These are phyloP conservation scores for Andrena hattorfiana DNA, from an alignment of 2,888 invertebrate species.

Conservation along the genomic window DNA sequence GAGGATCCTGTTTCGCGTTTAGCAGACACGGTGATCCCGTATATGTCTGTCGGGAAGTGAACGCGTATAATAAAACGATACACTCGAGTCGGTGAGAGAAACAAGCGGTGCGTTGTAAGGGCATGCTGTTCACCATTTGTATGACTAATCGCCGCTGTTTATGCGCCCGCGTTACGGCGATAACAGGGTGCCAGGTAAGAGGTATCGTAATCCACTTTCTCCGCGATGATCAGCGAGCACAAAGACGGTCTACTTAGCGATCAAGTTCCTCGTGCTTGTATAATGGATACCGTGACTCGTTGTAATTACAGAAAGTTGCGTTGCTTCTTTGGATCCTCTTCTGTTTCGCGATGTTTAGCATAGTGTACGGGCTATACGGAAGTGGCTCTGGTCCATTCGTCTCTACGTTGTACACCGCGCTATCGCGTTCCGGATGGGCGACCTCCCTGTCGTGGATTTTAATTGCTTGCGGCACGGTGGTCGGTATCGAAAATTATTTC, in stretches of 20 bases:
- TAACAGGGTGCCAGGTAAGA: too few species aligned
- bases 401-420: slow-evolving; percentile 82
- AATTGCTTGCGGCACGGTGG: slow-evolving; percentile 85
- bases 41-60: too few species aligned
- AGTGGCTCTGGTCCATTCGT: slow-evolving; percentile 74
- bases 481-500: slow-evolving; percentile 64
- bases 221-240: background rate
- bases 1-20: background rate
- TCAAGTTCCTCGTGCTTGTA: background rate
- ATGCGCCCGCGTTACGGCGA: too few species aligned
- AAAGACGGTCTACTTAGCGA: background rate
- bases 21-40: too few species aligned
- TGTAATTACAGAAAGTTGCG: slow-evolving; percentile 66
- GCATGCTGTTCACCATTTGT: too few species aligned
- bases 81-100: too few species aligned
- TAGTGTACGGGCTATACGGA: slow-evolving; percentile 82
- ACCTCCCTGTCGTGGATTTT: slow-evolving; percentile 85
- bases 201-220: slow-evolving; percentile 12
- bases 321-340: slow-evolving; percentile 78
- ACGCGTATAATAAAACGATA: too few species aligned
- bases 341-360: slow-evolving; percentile 74
- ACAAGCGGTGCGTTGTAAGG: too few species aligned
- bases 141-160: too few species aligned
- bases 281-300: background rate
- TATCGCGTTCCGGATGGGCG: slow-evolving; percentile 85